Percentiles rank a stretch among this genome's conserved stretches.
Evolutionary conservation across 2,888 invertebrate species (phyloP).

Genomic region (Anthophora plumipes): DNA sequence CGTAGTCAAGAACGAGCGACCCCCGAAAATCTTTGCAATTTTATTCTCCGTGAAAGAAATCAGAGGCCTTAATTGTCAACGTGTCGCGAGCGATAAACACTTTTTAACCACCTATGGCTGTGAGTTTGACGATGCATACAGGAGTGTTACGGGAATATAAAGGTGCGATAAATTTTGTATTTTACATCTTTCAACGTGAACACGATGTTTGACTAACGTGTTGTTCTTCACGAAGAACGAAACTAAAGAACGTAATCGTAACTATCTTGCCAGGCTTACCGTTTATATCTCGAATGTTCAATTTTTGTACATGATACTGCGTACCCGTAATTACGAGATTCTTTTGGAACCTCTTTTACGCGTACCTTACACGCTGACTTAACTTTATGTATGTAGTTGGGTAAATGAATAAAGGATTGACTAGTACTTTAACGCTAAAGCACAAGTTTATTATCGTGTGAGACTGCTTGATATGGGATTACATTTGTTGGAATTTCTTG

Average conservation of each 20-base stretch:
- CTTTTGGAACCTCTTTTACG: too few species aligned
- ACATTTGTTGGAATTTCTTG: too few species aligned
- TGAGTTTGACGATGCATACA: slow-evolving; percentile 72
- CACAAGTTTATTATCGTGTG: too few species aligned
- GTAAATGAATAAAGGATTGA: too few species aligned
- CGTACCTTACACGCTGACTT: too few species aligned
- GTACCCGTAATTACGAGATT: not conserved
- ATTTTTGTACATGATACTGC: slow-evolving; percentile 35
- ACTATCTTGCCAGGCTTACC: slow-evolving; percentile 77
- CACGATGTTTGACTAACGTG: not conserved
- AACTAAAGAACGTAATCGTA: slow-evolving; percentile 5
- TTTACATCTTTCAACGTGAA: slow-evolving; percentile 53
- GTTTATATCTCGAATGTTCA: slow-evolving; percentile 59
- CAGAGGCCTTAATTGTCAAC: slow-evolving; percentile 62
- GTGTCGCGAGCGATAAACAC: slow-evolving; percentile 50
- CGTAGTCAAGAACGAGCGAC: not conserved
- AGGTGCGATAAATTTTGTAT: slow-evolving; percentile 40
- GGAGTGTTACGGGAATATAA: slow-evolving; percentile 49
- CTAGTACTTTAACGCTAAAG: too few species aligned
- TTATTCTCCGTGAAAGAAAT: slow-evolving; percentile 8
- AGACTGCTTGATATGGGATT: too few species aligned
- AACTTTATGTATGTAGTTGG: too few species aligned
- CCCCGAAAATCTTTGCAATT: not conserved
- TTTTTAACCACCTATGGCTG: slow-evolving; percentile 72
- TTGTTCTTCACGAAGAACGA: not conserved